Evolutionary conservation across 2,113 vertebrate genomes (phyloP).

Genomic region (Falco punctatus): DNA sequence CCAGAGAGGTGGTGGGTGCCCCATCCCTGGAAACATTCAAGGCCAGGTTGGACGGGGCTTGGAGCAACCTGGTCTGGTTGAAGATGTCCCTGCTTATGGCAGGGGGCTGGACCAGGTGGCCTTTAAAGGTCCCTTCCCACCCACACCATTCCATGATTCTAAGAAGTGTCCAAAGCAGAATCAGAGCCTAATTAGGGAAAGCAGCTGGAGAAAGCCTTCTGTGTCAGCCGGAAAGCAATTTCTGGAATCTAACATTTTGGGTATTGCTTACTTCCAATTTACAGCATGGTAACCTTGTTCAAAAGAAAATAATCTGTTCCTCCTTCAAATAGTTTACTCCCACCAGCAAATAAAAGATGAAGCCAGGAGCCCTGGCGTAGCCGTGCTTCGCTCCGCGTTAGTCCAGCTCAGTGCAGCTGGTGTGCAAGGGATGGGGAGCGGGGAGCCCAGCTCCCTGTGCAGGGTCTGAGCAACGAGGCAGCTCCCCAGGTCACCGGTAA

Average conservation of each 20-base stretch:
- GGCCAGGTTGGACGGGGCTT: too few relatives aligned
- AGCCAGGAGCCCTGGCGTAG: neutral
- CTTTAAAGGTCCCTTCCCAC: neutral
- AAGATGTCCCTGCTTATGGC: neutral
- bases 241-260: neutral
- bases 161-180: neutral
- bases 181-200: neutral
- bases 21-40: too few relatives aligned
- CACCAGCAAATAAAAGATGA: neutral
- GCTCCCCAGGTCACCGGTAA: neutral
- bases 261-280: neutral
- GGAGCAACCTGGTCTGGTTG: too few relatives aligned
- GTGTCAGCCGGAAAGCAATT: neutral
- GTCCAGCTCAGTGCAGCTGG: neutral
- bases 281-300: neutral
- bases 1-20: neutral
- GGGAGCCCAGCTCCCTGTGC: neutral
- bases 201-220: neutral
- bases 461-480: fast-evolving
- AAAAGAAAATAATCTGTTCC: neutral
- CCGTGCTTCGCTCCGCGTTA: fast-evolving
- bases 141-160: neutral
- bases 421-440: too few relatives aligned
- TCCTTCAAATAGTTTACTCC: neutral
- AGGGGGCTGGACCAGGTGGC: fast-evolving